phyloP scores from a whole-genome alignment of 2,113 vertebrate genomes.

The Actinemys pallida region DNA sequence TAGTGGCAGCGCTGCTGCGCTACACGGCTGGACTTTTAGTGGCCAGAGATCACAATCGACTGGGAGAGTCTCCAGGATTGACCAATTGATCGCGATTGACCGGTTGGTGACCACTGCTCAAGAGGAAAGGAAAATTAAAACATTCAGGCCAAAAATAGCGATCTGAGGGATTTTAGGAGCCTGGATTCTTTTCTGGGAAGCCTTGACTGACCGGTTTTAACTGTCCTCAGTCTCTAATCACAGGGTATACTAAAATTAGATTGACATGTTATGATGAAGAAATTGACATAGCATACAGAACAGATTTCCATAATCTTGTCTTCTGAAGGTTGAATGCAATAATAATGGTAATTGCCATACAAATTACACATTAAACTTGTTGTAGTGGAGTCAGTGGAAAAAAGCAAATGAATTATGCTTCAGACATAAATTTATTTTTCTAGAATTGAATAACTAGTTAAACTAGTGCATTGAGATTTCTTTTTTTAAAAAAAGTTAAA shows the following conservation, averaged over 20 bases:
- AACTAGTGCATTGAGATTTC: neutral
- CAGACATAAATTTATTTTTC: neutral
- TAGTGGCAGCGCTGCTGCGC: too few species aligned
- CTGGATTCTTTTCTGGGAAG: neutral
- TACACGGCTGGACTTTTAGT: too few species aligned
- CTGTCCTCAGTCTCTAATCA: neutral
- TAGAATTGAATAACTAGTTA: neutral
- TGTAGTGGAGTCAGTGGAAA: neutral
- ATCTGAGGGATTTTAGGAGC: neutral
- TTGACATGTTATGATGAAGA: neutral
- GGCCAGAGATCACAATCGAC: too few species aligned
- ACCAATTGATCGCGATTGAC: too few species aligned
- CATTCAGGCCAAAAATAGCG: neutral
- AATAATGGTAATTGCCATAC: neutral
- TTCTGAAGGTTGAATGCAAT: neutral
- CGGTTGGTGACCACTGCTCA: too few species aligned
- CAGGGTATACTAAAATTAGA: neutral
- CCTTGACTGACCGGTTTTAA: neutral
- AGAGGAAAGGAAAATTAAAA: too few species aligned
- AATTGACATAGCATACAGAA: neutral
- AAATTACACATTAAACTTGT: neutral
- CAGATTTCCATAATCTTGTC: neutral
- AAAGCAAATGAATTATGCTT: neutral
- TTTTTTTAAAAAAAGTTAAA: neutral
- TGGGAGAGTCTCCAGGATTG: too few species aligned